Percentiles rank a stretch among this genome's conserved stretches.
phyloP scores from a whole-genome alignment of 2,888 invertebrate species.

The Tholera decimalis region DNA sequence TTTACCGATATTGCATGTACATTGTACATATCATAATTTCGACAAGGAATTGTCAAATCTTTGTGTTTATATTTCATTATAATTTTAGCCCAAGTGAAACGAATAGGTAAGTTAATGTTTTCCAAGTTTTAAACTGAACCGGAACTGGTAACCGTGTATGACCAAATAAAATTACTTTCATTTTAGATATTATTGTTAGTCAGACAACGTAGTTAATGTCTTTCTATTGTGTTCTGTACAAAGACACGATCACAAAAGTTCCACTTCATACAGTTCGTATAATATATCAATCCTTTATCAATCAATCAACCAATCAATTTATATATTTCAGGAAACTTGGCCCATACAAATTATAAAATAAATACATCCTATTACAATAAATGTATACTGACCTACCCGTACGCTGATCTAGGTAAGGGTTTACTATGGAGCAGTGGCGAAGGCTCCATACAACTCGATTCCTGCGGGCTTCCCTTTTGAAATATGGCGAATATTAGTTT shows the following conservation, averaged over 20 bases:
- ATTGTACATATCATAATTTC: conserved; percentile 1
- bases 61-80: background rate
- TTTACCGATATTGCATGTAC: background rate
- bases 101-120: conserved; percentile 19
- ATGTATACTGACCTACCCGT: too few relatives aligned
- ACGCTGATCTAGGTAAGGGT: too few relatives aligned
- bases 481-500: too few relatives aligned
- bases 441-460: too few relatives aligned
- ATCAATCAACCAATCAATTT: too few relatives aligned
- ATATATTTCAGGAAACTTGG: too few relatives aligned
- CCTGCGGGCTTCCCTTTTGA: too few relatives aligned
- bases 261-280: background rate
- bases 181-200: conserved; percentile 51
- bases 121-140: conserved; percentile 35
- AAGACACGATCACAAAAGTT: conserved; percentile 32
- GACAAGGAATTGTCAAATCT: background rate
- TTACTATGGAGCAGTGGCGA: too few relatives aligned
- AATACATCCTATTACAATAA: too few relatives aligned
- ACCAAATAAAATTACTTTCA: conserved; percentile 52
- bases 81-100: conserved; percentile 13
- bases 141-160: conserved; percentile 31
- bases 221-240: conserved; percentile 23
- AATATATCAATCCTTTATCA: background rate
- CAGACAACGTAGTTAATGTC: conserved; percentile 44
- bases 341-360: too few relatives aligned